A percentile compares a stretch with the other conserved stretches of the same genome.
phyloP scores from a whole-genome alignment of 2,888 invertebrate species.

The Parnassius apollo region DNA sequence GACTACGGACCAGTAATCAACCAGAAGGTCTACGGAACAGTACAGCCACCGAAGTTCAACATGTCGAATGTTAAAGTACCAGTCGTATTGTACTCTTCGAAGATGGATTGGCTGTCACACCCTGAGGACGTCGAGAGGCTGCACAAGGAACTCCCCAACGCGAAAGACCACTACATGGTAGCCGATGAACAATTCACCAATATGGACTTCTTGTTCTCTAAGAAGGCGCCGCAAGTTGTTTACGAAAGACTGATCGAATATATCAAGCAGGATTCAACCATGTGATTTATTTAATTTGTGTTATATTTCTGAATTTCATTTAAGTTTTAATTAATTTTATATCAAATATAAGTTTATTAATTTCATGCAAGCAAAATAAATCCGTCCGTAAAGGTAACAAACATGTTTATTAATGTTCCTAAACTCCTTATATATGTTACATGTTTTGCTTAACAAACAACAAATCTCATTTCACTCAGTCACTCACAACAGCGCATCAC shows the following conservation, averaged over 20 bases:
- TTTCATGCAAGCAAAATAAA: constrained; percentile 23
- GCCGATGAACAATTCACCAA: constrained; percentile 71
- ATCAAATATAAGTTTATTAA: constrained; percentile 3
- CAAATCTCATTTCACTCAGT: too few relatives aligned
- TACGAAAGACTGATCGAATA: constrained; percentile 62
- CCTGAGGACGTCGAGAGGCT: constrained; percentile 81
- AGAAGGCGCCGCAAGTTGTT: constrained; percentile 55
- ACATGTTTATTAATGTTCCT: background rate
- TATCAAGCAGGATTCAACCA: constrained; percentile 42
- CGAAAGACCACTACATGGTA: constrained; percentile 77
- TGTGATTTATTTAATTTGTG: constrained; percentile 31
- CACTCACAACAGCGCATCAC: too few relatives aligned
- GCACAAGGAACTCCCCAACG: constrained; percentile 77
- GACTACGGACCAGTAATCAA: constrained; percentile 64
- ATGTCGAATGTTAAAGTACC: constrained; percentile 63
- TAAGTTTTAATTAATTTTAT: constrained; percentile 33
- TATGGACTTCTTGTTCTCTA: constrained; percentile 72
- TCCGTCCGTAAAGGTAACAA: constrained; percentile 17
- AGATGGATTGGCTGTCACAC: constrained; percentile 85
- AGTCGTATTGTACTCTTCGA: constrained; percentile 63
- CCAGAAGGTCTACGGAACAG: constrained; percentile 57
- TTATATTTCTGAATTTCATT: constrained; percentile 33
- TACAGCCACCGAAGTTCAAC: constrained; percentile 60
- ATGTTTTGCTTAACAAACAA: too few relatives aligned
- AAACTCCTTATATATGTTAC: too few relatives aligned